A percentile compares a stretch with the other conserved stretches of the same genome.
Evolutionary conservation across 2,797 vertebrate species (phyloP).

Genomic region (Lacerta viridis): DNA sequence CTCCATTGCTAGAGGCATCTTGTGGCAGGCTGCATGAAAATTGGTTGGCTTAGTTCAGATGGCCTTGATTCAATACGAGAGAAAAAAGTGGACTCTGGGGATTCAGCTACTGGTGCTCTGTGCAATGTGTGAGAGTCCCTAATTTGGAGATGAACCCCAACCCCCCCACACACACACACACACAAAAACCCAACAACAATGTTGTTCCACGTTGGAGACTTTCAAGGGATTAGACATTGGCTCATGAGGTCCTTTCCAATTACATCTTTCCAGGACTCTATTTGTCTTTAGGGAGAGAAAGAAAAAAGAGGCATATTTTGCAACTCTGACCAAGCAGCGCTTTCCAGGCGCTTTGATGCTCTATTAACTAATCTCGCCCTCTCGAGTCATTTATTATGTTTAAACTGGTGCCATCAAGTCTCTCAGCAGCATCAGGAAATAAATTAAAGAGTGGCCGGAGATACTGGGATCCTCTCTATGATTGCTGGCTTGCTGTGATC

Average conservation of each 20-base stretch:
- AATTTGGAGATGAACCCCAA: no score
- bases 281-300: constrained; percentile 44
- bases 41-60: neutral
- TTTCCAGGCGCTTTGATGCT: constrained; percentile 78
- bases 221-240: no score
- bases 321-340: constrained; percentile 75
- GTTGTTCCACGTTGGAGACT: neutral
- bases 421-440: constrained; percentile 80
- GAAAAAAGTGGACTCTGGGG: neutral
- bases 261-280: neutral
- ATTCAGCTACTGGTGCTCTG: neutral
- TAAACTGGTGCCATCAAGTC: constrained; percentile 83
- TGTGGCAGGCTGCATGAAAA: no score
- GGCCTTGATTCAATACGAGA: neutral
- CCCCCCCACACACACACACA: no score
- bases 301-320: constrained; percentile 70
- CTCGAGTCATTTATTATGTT: constrained; percentile 85
- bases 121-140: no score
- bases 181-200: neutral
- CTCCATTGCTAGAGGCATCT: neutral
- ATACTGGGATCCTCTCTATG: constrained; percentile 80
- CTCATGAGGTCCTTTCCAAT: no score
- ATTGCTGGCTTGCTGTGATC: constrained; percentile 79
- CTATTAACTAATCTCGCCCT: constrained; percentile 85
- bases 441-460: constrained; percentile 84